Evolutionary conservation across 2,113 vertebrate species (phyloP).

Genomic region (Oncorhynchus mykiss): DNA sequence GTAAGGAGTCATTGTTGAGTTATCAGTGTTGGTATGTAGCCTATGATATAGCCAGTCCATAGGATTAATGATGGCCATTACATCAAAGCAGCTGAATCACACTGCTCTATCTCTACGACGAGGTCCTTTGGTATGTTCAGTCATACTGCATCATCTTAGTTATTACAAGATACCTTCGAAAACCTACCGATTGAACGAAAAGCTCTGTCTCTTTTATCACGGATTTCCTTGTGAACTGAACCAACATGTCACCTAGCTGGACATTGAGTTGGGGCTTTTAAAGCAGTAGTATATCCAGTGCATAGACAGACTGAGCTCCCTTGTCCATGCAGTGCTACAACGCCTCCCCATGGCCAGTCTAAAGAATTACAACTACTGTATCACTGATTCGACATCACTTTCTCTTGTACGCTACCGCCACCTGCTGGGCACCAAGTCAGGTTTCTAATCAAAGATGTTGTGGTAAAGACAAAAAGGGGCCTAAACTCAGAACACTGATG

Average conservation of each 20-base stretch:
- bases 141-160: too few relatives aligned
- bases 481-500: too few relatives aligned
- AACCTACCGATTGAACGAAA: too few relatives aligned
- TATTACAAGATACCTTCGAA: neutral
- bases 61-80: neutral
- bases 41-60: neutral
- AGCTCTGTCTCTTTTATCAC: too few relatives aligned
- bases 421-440: slow-evolving; percentile 26
- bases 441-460: too few relatives aligned
- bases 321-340: slow-evolving; percentile 26
- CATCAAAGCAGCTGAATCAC: neutral
- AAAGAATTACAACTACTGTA: slow-evolving; percentile 22
- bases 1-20: too few relatives aligned
- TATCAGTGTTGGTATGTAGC: too few relatives aligned
- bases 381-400: neutral
- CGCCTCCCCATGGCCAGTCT: slow-evolving; percentile 32
- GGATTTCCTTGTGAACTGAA: neutral
- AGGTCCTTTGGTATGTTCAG: too few relatives aligned
- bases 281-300: too few relatives aligned
- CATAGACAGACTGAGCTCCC: neutral
- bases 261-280: too few relatives aligned
- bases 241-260: neutral
- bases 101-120: neutral
- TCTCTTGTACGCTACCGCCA: slow-evolving; percentile 27
- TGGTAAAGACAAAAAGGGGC: too few relatives aligned